A percentile compares a stretch with the other conserved stretches of the same genome.
Conservation (phyloP, 2,888 invertebrate genomes). For the Leptinotarsa tumamoca region DNA sequence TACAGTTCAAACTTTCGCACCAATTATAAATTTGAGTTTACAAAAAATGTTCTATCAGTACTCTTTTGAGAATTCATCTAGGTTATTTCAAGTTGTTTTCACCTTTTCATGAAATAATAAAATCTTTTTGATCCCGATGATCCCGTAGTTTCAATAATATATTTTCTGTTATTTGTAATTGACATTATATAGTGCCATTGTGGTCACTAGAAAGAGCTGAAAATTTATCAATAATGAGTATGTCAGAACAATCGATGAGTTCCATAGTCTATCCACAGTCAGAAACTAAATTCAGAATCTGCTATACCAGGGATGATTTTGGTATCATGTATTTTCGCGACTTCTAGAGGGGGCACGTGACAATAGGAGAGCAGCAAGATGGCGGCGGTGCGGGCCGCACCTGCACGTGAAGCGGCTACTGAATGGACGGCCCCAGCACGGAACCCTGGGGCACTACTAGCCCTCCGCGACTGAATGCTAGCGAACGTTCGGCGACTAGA, state of each 20-base stretch:
- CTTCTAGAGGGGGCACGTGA: constrained; percentile 60
- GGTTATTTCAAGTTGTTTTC: too few relatives aligned
- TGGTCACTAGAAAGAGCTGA: too few relatives aligned
- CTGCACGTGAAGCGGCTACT: constrained; percentile 87
- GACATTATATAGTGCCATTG: too few relatives aligned
- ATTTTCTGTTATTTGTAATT: too few relatives aligned
- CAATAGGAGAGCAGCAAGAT: constrained; percentile 91
- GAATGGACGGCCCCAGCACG: constrained; percentile 44
- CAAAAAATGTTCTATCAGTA: too few relatives aligned
- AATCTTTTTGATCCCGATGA: too few relatives aligned
- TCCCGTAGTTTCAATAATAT: too few relatives aligned
- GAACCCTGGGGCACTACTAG: constrained; percentile 69
- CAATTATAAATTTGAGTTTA: too few relatives aligned
- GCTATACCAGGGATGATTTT: constrained; percentile 29
- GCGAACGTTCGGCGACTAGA: constrained; percentile 68
- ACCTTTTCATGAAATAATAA: too few relatives aligned
- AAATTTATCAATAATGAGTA: too few relatives aligned
- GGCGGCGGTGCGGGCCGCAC: constrained; percentile 93
- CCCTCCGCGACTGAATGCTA: constrained; percentile 68
- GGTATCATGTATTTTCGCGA: constrained; percentile 33
- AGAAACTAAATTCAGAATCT: not conserved
- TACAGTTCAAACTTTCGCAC: too few relatives aligned
- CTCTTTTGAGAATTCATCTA: too few relatives aligned
- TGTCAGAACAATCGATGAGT: not conserved
- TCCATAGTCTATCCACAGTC: constrained; percentile 1